Evolutionary conservation across 2,888 invertebrate species (phyloP).

Genomic region (Acleris literana): DNA sequence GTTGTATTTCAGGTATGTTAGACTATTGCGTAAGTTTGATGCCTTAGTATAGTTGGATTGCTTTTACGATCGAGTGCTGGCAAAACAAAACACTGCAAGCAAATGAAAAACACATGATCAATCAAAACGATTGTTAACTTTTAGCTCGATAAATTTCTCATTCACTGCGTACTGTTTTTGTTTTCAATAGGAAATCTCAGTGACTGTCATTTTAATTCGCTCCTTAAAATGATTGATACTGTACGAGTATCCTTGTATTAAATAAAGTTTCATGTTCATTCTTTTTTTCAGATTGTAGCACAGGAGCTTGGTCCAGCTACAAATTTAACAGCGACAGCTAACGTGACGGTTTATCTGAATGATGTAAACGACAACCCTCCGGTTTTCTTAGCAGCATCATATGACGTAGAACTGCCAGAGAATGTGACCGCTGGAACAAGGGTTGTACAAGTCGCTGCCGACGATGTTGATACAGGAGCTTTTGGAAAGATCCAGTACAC

Average conservation of each 20-base stretch:
- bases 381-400: slow-evolving; percentile 88
- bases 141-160: no score
- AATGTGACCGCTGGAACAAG: slow-evolving; percentile 89
- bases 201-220: no score
- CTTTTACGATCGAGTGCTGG: no score
- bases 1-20: slow-evolving; percentile 88
- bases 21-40: neutral
- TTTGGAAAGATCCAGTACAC: slow-evolving; percentile 92
- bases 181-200: no score
- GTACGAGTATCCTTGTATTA: no score
- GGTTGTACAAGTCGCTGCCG: slow-evolving; percentile 90
- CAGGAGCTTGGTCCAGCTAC: slow-evolving; percentile 91
- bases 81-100: no score
- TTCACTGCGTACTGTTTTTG: no score
- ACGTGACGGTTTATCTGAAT: slow-evolving; percentile 90
- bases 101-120: no score
- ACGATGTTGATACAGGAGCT: slow-evolving; percentile 90
- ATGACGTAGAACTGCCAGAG: slow-evolving; percentile 90
- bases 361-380: slow-evolving; percentile 96
- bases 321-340: slow-evolving; percentile 88
- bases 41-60: no score
- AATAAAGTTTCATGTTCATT: no score
- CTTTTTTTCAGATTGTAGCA: slow-evolving; percentile 86
- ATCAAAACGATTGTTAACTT: no score
- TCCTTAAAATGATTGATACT: no score